Conservation (phyloP, 2,113 vertebrate species). For the Cervus canadensis region DNA sequence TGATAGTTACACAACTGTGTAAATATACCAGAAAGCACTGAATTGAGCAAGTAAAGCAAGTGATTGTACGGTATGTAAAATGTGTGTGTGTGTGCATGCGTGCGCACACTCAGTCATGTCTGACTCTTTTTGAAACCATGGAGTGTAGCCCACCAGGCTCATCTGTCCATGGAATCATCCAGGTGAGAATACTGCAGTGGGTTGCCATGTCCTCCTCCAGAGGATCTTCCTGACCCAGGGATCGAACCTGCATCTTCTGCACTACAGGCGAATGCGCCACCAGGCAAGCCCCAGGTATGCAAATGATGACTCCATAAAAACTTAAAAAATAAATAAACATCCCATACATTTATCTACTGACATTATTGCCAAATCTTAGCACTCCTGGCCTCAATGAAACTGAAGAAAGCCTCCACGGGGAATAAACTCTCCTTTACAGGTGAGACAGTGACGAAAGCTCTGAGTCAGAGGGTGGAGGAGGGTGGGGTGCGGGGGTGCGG, state of each 20-base stretch:
- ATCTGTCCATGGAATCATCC: background rate
- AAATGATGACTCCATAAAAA: background rate
- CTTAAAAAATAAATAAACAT: background rate
- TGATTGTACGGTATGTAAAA: background rate
- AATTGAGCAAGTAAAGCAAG: background rate
- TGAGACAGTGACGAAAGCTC: background rate
- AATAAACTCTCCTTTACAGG: background rate
- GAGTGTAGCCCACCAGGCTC: background rate
- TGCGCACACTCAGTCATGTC: fast-evolving
- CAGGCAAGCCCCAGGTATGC: background rate
- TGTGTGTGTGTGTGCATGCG: fast-evolving
- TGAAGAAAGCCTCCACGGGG: background rate
- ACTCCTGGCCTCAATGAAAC: background rate
- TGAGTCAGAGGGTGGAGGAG: background rate
- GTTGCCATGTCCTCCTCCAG: background rate
- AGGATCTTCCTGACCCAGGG: background rate
- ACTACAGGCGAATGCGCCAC: background rate
- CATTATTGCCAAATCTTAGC: background rate
- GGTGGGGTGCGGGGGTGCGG: background rate
- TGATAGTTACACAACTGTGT: background rate
- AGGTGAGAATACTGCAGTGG: background rate
- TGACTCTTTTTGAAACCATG: background rate
- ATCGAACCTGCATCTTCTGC: background rate
- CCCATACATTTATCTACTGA: too few relatives aligned
- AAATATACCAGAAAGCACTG: background rate